These are phyloP conservation scores for Macrotis lagotis DNA, from an alignment of 2,113 vertebrate species.

Conservation along the genomic window DNA sequence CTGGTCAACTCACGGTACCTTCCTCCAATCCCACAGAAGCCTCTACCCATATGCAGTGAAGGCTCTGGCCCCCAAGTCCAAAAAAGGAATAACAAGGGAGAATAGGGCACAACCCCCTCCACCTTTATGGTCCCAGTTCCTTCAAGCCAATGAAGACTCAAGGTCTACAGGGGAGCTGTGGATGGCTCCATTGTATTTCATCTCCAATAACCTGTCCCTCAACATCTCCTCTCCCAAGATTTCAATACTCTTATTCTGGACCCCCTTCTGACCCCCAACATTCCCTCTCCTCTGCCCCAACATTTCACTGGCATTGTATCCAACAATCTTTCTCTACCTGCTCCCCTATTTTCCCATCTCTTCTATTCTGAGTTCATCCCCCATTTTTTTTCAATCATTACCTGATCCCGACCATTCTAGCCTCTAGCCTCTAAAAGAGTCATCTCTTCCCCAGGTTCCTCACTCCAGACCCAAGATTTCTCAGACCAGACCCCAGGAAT, in stretches of 20 bases:
- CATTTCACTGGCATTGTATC: neutral
- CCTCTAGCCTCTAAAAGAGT: neutral
- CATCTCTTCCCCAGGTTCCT: slow-evolving; percentile 33
- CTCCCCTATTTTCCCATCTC: neutral
- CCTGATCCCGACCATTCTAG: neutral
- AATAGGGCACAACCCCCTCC: neutral
- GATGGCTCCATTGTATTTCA: neutral
- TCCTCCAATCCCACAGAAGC: neutral
- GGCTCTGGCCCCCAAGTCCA: neutral
- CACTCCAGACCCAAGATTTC: neutral
- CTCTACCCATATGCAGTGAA: neutral
- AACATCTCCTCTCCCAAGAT: neutral
- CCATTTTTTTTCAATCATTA: neutral
- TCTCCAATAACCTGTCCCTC: neutral
- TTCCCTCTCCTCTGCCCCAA: neutral
- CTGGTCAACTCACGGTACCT: neutral
- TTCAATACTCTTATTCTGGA: neutral
- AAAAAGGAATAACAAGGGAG: neutral
- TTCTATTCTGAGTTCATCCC: neutral
- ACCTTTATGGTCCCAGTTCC: neutral
- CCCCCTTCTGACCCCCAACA: neutral
- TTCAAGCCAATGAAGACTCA: neutral
- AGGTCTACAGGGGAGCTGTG: neutral
- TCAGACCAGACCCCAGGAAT: neutral
- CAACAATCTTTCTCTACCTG: neutral